Evolutionary conservation across 1,140 invertebrate species (phyloP), one percentile per base, ranked within the genome.

Genomic region (Eumaeus atala): DNA sequence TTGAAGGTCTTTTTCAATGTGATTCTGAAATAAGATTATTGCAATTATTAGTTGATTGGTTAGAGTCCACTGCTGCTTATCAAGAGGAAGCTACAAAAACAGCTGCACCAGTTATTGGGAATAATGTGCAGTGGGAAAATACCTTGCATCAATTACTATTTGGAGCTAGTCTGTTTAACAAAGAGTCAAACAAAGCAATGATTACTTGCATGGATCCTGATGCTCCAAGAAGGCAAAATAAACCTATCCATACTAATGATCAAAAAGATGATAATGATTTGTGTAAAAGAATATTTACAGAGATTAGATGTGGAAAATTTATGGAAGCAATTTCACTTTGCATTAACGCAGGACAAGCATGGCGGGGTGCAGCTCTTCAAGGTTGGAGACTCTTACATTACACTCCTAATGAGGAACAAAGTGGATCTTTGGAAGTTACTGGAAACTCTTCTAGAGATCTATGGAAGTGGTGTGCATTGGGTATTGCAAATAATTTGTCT

Each of bases 171-270:
- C 67, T 88, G 36, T 89, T 87, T 56, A 83, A 87, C 54, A 84
- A 85, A 65, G 84, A 87, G 49, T 81, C 70, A 38, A 80, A 67
- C 56, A 78, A 73, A 16, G 57, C 74, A 48, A 82, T 87, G 71
- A 91, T 96, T 0, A 91, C 92, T 10, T 90, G 91, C 62, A 85
- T 98, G 66, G 97, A 99, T 88, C 97, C 97, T n/a, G 97, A 99
- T 92, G 96, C 96, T 34, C 93, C 95, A 0, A 86, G 92, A 16
- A 89, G 96, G 56, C 92, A 97, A 71, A 92, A 92, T 14, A 92
- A 91, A 74, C 90, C 91, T 17, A 85, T 98, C 12, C 96, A 98
- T 86, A 93, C 96, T 72, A 87, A 98, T 49, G 97, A 99, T 79
- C 90, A 89, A 71, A 94, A 97, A 81, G 96, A 98, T 89, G 96